Evolutionary conservation across 2,113 vertebrate genomes (phyloP), one percentile per base, ranked within the genome.

Genomic region (Regulus satrapa): DNA sequence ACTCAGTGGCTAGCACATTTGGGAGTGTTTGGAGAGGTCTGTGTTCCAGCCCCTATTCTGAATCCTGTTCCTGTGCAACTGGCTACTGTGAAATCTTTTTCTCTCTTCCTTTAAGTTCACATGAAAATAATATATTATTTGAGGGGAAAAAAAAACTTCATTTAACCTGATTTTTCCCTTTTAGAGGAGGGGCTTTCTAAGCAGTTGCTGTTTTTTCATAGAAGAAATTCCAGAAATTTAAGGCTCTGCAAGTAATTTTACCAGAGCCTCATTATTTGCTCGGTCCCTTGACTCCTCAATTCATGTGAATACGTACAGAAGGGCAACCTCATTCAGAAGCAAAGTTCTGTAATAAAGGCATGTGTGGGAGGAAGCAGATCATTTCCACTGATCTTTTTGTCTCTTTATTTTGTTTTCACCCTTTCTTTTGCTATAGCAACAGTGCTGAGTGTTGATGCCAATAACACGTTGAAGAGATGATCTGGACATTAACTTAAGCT

Each of bases 331-430:
- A 63, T 85, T 88, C 10, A 28, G 82, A 90, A 86, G 36, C 1
- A 2, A 91, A 95, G 92, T 79, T 32, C 77, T 7, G 1, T 34
- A 55, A 78, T 61, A 91, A 79, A 89, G n/a, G 15, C 23, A 16
- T 43, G 23, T 73, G 66, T 94, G 66, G 66, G 89, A 88, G 46
- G 58, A 89, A 59, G n/a, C 0, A 0, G 59, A 74, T 59, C 3
- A 38, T 94, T 90, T 94, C 72, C 29, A 34, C 55, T 75, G 58
- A 56, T 92, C 59, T 85, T 85, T 92, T 73, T 87, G 54, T 94
- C 40, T 85, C 61, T 59, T 45, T 89, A 62, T 82, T 92, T 94
- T 58, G 41, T 73, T 74, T 68, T 76, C 67, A 59, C 58, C n/a
- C 23, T 67, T 69, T 77, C 63, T 89, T 94, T 64, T 90, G 68